Percentiles rank a stretch among this genome's conserved stretches.
Evolutionary conservation across 2,797 vertebrate species (phyloP).

Genomic region (Acipenser ruthenus): DNA sequence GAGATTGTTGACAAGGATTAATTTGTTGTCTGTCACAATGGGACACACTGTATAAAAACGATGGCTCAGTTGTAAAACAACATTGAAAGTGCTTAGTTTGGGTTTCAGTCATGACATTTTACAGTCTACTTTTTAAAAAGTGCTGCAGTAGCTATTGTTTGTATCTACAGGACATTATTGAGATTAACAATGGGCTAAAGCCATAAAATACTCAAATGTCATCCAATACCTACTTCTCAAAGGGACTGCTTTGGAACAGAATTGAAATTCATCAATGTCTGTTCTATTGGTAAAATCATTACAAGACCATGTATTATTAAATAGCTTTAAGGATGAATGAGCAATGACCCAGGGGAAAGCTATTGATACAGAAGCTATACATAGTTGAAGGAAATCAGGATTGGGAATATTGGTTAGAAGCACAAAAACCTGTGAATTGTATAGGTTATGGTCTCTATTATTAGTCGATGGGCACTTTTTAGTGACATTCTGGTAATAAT

Average conservation of each 20-base stretch:
- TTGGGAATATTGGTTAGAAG: neutral
- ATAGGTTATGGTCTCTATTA: no score
- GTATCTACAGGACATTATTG: conserved; percentile 30
- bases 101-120: conserved; percentile 23
- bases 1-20: no score
- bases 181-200: conserved; percentile 19
- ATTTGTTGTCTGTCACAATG: no score
- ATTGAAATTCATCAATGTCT: conserved; percentile 44
- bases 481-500: no score
- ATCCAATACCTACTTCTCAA: conserved; percentile 30
- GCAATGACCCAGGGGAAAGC: conserved; percentile 35
- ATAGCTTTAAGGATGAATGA: conserved; percentile 35
- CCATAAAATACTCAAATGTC: conserved; percentile 24
- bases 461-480: no score
- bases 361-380: conserved; percentile 43
- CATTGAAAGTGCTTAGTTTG: conserved; percentile 20
- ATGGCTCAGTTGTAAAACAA: neutral
- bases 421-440: no score
- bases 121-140: conserved; percentile 26
- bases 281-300: conserved; percentile 42
- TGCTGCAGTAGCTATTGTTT: conserved; percentile 20
- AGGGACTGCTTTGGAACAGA: conserved; percentile 25
- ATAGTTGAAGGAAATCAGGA: conserved; percentile 18
- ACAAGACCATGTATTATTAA: conserved; percentile 49
- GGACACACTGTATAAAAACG: no score